Evolutionary conservation across 1,140 invertebrate genomes (phyloP), one percentile per base, ranked within the genome.

Genomic region (Euschistus heros): DNA sequence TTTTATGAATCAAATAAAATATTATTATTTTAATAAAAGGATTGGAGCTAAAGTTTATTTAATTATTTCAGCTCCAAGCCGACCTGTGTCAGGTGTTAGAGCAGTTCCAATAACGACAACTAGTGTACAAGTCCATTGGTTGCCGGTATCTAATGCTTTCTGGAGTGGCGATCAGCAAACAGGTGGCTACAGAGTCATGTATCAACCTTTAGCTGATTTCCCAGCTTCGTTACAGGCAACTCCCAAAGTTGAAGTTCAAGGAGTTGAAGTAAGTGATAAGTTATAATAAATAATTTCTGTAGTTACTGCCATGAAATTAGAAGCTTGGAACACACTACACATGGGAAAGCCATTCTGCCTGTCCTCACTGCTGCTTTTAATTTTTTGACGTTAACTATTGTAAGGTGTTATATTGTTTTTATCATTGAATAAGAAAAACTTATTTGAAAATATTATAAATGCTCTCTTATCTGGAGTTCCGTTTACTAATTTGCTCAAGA

Each of bases 41-140:
- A 57, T 30, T 54, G 18, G n/a, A 5, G 50, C 18, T 26, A 4
- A 33, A 8, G 6, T 44, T 62, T 42, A 46, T 18, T 62, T 17
- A 27, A 17, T 42, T 62, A 68, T 71, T 77, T 26, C 70, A 86
- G 91, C 91, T n/a, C 95, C 96, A 2, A 89, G 89, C 47, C 83
- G 84, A 68, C 84, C 85, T 13, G 92, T 97, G 7, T 80, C 81
- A 22, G 84, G 86, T 57, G 78, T 98, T 2, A 86, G 86, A 78
- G 92, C 95, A 2, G 87, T 92, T 24, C 92, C 94, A 2, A 91
- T 96, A 62, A 97, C 94, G 4, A 91, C 91, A 14, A 91, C 86
- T 20, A 92, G 89, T 76, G 87, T 94, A n/a, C 82, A 88, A 72
- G 90, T 94, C 54, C 84, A 87, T 66, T 94, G 91, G 91, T 78